phyloP scores from a whole-genome alignment of 2,113 vertebrate genomes.

The Genyomyrus donnyi region DNA sequence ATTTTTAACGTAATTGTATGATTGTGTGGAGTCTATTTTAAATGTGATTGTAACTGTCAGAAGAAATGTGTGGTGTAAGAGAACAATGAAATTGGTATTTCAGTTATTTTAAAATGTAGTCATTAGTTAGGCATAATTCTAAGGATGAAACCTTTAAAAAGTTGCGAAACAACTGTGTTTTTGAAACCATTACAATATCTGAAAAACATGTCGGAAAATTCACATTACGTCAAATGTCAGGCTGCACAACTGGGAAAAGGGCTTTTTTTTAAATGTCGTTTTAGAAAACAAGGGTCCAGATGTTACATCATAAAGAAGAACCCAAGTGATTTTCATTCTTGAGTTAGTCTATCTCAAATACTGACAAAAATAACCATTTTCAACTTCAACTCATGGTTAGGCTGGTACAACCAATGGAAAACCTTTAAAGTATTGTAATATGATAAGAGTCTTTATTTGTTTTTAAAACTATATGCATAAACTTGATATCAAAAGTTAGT shows the following conservation, averaged over 20 bases:
- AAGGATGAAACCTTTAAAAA: not conserved
- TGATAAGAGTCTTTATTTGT: not conserved
- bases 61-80: not conserved
- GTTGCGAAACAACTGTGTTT: not conserved
- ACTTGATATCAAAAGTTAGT: not conserved
- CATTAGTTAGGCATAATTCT: not conserved
- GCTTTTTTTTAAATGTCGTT: not conserved
- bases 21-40: not conserved
- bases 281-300: not conserved
- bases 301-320: not conserved
- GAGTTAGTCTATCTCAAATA: not conserved
- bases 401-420: not conserved
- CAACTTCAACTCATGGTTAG: not conserved
- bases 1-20: not conserved
- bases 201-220: not conserved
- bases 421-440: not conserved
- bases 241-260: not conserved
- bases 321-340: not conserved
- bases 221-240: not conserved
- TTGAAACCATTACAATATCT: not conserved
- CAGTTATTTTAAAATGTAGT: not conserved
- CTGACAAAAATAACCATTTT: not conserved
- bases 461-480: not conserved
- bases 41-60: not conserved
- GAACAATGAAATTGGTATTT: not conserved